Percentiles rank a stretch among this genome's conserved stretches.
These are phyloP conservation scores for Heptranchias perlo DNA, from an alignment of 2,113 vertebrate genomes.

Conservation along the genomic window DNA sequence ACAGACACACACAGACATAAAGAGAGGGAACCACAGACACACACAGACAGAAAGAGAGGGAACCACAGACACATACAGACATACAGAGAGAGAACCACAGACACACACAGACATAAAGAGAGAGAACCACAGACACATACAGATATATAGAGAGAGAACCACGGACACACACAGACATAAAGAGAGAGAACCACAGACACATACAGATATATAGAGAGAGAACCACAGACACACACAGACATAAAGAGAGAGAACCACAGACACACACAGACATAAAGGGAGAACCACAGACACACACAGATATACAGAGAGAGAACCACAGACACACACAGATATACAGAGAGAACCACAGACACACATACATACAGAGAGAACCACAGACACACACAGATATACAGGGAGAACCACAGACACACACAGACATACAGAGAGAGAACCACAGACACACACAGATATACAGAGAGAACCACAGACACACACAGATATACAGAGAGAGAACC, in stretches of 20 bases:
- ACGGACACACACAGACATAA: neutral
- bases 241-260: too few species aligned
- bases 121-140: neutral
- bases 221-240: neutral
- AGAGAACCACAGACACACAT: neutral
- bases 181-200: neutral
- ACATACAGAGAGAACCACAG: neutral
- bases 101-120: neutral
- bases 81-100: neutral
- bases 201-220: neutral
- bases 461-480: neutral
- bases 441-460: neutral
- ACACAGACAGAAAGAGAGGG: neutral
- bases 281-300: neutral
- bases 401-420: neutral
- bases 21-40: neutral
- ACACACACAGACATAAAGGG: neutral
- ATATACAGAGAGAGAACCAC: neutral
- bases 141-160: neutral
- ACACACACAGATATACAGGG: neutral
- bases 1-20: neutral
- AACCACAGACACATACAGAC: neutral
- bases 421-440: neutral
- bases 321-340: neutral
- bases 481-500: neutral